Percentiles rank a stretch among this genome's conserved stretches.
These are phyloP conservation scores for Tangara arthus DNA, from an alignment of 2,797 vertebrate genomes.

Conservation along the genomic window DNA sequence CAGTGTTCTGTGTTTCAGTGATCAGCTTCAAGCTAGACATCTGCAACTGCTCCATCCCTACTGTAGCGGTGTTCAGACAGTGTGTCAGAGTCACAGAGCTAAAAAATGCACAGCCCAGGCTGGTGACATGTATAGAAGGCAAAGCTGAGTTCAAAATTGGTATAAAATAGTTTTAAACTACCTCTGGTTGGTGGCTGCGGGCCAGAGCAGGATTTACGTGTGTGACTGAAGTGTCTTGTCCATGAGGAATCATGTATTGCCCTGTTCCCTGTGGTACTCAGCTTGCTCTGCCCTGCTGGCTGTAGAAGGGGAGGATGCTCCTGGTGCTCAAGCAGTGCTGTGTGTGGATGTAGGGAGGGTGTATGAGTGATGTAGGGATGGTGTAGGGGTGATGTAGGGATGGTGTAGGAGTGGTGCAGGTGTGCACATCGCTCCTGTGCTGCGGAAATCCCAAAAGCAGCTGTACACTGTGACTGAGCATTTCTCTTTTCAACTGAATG, in stretches of 20 bases:
- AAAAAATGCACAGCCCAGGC: not conserved
- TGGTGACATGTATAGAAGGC: not conserved
- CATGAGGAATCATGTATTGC: accelerated
- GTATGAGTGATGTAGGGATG: not conserved
- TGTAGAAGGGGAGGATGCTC: not conserved
- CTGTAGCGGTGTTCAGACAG: not conserved
- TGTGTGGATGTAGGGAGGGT: not conserved
- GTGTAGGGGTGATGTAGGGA: not conserved
- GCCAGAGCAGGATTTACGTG: not conserved
- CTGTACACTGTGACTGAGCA: not conserved
- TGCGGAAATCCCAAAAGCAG: not conserved
- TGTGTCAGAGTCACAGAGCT: not conserved
- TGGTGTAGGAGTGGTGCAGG: not conserved
- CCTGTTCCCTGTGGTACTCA: not conserved
- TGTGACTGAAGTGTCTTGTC: not conserved
- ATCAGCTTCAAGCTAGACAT: not conserved
- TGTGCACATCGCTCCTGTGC: not conserved
- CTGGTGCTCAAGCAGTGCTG: not conserved
- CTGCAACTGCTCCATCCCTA: not conserved
- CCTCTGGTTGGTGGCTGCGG: not conserved
- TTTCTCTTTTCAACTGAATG: not conserved
- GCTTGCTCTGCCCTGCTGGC: not conserved
- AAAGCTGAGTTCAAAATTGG: not conserved
- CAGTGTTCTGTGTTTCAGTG: not conserved
- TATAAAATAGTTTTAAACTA: not conserved